Evolutionary conservation across 2,888 invertebrate species (phyloP).

Genomic region (Morpho achilles): DNA sequence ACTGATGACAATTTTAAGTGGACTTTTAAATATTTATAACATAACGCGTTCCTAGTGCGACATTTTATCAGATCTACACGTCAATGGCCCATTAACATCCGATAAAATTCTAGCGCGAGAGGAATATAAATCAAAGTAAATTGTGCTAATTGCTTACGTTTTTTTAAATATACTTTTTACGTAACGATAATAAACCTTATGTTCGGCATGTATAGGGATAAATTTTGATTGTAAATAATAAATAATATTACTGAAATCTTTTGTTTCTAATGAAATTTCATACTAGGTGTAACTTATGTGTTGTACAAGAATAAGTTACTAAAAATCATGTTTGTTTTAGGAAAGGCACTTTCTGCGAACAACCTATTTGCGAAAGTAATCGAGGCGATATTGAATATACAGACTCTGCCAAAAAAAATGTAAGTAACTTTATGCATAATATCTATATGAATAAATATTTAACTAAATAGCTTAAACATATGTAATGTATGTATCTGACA

Average conservation of each 20-base stretch:
- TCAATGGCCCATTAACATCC: constrained; percentile 17
- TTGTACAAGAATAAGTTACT: too few species aligned
- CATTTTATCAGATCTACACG: constrained; percentile 21
- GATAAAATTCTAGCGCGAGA: constrained; percentile 14
- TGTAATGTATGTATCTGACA: too few species aligned
- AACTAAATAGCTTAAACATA: too few species aligned
- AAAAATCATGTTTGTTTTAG: constrained; percentile 28
- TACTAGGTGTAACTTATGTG: too few species aligned
- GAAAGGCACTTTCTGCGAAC: constrained; percentile 41
- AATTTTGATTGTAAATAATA: neutral
- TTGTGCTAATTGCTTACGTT: constrained; percentile 18
- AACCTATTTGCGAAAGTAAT: constrained; percentile 32
- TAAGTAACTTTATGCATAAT: constrained; percentile 32
- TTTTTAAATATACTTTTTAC: neutral
- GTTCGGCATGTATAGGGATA: neutral
- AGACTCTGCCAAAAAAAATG: constrained; percentile 35
- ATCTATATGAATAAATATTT: too few species aligned
- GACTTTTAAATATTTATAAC: constrained; percentile 3
- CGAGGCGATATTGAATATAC: constrained; percentile 48
- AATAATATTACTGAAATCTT: too few species aligned
- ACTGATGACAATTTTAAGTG: constrained; percentile 18
- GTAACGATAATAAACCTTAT: constrained; percentile 1
- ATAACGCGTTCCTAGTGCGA: constrained; percentile 19
- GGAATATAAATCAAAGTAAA: constrained; percentile 21
- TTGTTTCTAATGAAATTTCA: too few species aligned